Conservation (phyloP, 2,888 invertebrate genomes). For the Amiota mariae region DNA sequence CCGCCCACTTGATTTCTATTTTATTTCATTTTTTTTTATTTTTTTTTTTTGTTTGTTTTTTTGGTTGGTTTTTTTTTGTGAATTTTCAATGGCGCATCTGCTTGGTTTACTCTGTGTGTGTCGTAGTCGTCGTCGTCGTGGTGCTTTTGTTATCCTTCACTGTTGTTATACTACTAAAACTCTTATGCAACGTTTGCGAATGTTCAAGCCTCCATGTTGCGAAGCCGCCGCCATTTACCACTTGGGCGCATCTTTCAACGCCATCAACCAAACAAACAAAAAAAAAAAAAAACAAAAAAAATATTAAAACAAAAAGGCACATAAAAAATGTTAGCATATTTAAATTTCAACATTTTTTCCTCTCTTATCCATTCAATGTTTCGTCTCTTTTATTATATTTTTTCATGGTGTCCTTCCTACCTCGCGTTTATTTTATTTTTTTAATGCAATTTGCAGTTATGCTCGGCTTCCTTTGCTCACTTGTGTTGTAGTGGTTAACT, state of each 20-base stretch:
- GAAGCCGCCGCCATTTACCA: conserved; percentile 38
- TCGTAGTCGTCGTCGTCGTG: not conserved
- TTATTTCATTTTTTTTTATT: conserved; percentile 18
- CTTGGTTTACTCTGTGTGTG: not conserved
- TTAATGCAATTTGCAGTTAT: conserved; percentile 35
- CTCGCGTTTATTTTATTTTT: not conserved
- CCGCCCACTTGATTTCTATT: conserved; percentile 23
- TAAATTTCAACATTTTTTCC: conserved; percentile 29
- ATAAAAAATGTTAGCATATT: conserved; percentile 31
- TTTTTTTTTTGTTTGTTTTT: conserved; percentile 7
- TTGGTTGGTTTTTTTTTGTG: conserved; percentile 14
- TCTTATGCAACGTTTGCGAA: conserved; percentile 20
- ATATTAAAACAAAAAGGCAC: too few species aligned
- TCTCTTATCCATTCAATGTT: not conserved
- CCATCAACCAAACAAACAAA: conserved; percentile 63
- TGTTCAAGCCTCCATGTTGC: not conserved
- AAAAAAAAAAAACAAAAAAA: conserved; percentile 48
- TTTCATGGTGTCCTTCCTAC: not conserved
- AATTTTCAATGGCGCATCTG: conserved; percentile 8
- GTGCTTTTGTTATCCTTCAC: conserved; percentile 30
- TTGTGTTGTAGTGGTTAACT: too few species aligned
- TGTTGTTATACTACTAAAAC: conserved; percentile 16
- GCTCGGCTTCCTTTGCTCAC: conserved; percentile 15
- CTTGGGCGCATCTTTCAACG: conserved; percentile 58
- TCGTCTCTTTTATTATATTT: not conserved